Base-by-base conservation (phyloP, 2,888 invertebrate species). In the Dyspetes luteomarginatus region DNA sequence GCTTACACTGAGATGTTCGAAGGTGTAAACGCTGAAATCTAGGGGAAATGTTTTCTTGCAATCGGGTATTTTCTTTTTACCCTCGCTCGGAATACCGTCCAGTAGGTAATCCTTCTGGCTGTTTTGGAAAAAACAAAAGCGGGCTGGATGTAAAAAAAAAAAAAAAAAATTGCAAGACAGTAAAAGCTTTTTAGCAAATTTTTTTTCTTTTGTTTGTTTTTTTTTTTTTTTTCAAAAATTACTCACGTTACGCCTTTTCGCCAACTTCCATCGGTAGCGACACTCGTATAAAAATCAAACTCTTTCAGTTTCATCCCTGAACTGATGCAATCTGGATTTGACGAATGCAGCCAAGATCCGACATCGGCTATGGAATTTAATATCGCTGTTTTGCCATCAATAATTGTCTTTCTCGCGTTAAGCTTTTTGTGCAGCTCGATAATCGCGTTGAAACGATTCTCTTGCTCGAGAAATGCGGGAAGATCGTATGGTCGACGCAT, bases 401-500 rank as follows among this genome's bases (percentile, higher is more conserved):
- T 94, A 9, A 93, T 92, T 64, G 93, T 93, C 89, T 96, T 96
- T 69, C 94, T 93, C 3, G 92, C 92, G 9, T 94, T 91, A 72
- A 97, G 93, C 86, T 95, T 95, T 85, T 95, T 93, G 88, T 95
- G 95, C 50, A 96, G 90, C 55, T 93, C 93, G 78, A 94, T 93
- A 58, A 95, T 94, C 79, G 94, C 93, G 64, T 94, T 93, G 89
- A 94, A 94, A 24, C 96, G 93, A 48, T 94, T 94, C 88, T 96
- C 96, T 92, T 97, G 97, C 81, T 96, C 95, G 87, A 97, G 91
- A 86, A 97, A 94, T 2, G 95, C 95, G 71, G 97, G 92, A 55
- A 97, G 93, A 90, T 97, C 96, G 88, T 95, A 95, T 0, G 97
- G 95, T 28, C 94, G 93, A 43, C 94, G 94, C 92, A 97, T 93